phyloP scores from a whole-genome alignment of 2,113 vertebrate species.

The Pelodiscus sinensis region DNA sequence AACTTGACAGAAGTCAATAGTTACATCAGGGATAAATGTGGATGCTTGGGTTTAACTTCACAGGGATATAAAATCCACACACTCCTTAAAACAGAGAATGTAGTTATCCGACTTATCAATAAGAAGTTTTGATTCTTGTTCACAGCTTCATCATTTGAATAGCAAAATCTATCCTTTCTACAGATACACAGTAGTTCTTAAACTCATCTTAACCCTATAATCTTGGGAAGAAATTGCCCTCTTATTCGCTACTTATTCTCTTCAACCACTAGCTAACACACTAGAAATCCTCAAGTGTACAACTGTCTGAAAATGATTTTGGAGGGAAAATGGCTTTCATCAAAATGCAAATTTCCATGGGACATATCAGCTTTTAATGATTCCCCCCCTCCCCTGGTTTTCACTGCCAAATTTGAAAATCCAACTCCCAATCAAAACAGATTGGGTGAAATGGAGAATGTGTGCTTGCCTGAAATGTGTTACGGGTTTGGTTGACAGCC shows the following conservation, averaged over 20 bases:
- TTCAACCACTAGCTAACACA: neutral
- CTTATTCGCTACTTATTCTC: neutral
- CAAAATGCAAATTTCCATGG: neutral
- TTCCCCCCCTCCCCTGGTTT: neutral
- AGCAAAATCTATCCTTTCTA: neutral
- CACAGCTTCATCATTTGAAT: slow-evolving; percentile 9
- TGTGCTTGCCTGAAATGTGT: neutral
- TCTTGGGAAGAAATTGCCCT: neutral
- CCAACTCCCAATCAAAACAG: neutral
- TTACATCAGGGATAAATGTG: neutral
- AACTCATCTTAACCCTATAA: neutral
- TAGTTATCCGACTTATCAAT: slow-evolving; percentile 41
- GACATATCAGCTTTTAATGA: neutral
- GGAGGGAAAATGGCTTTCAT: neutral
- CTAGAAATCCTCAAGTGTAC: neutral
- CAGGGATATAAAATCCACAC: slow-evolving; percentile 33
- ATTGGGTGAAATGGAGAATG: neutral
- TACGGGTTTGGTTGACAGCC: neutral
- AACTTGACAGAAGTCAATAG: slow-evolving; percentile 32
- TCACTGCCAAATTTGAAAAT: neutral
- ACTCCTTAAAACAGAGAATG: slow-evolving; percentile 45
- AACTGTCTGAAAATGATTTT: neutral
- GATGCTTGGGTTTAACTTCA: slow-evolving; percentile 22
- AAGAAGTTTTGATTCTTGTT: neutral
- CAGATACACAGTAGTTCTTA: neutral